These are phyloP conservation scores for Bombyx huttoni DNA, from an alignment of 2,888 invertebrate genomes.

Conservation along the genomic window DNA sequence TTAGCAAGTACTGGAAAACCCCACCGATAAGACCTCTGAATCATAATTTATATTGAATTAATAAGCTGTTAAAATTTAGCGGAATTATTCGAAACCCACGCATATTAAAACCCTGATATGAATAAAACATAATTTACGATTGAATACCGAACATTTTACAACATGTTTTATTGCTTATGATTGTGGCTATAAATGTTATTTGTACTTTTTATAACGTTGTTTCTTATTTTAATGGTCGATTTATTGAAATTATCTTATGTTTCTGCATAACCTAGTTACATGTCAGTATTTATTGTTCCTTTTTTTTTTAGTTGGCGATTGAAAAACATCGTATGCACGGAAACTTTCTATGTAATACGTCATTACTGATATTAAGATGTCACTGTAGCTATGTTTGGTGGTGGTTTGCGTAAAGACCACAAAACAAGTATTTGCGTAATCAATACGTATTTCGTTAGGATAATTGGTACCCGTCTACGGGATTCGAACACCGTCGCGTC, in stretches of 20 bases:
- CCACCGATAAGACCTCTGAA: too few species aligned
- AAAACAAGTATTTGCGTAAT: too few species aligned
- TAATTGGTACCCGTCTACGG: too few species aligned
- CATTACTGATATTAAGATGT: background rate
- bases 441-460: too few species aligned
- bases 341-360: background rate
- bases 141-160: conserved; percentile 3
- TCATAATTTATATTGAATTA: background rate
- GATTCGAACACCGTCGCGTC: too few species aligned
- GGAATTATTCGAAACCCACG: background rate
- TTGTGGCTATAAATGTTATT: conserved; percentile 3
- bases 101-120: background rate
- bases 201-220: conserved; percentile 1
- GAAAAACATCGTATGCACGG: background rate
- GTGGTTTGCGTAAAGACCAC: too few species aligned
- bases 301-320: background rate
- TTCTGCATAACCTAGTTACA: background rate
- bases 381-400: background rate
- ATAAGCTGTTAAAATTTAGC: background rate
- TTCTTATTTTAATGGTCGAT: background rate
- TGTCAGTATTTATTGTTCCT: background rate
- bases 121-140: conserved; percentile 4
- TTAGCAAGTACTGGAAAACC: too few species aligned
- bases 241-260: background rate
- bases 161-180: conserved; percentile 4